Evolutionary conservation across 1,140 invertebrate genomes (phyloP).

Genomic region (Drosophila subpulchrella): DNA sequence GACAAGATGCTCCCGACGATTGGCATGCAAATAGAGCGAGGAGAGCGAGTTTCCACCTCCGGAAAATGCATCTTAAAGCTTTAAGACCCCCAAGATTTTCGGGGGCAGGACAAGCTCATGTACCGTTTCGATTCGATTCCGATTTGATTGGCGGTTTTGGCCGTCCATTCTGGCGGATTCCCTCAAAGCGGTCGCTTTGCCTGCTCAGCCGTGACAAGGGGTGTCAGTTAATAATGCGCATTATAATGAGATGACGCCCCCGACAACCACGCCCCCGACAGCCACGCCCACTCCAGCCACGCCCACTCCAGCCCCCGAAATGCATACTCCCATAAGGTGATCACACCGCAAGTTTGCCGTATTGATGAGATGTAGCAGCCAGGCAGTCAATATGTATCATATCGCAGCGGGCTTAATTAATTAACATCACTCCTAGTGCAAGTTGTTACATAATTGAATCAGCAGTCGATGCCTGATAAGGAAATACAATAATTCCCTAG

Average conservation of each 20-base stretch:
- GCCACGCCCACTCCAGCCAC: constrained; percentile 5
- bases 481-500: constrained; percentile 8
- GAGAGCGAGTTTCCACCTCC: neutral
- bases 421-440: constrained; percentile 7
- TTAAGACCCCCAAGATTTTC: constrained; percentile 19
- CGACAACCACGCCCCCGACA: too few species aligned
- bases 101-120: neutral
- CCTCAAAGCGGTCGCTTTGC: constrained; percentile 50
- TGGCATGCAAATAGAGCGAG: constrained; percentile 29
- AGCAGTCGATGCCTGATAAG: constrained; percentile 26
- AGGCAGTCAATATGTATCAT: neutral
- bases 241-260: constrained; percentile 47
- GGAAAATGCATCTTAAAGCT: constrained; percentile 12
- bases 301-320: neutral
- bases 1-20: constrained; percentile 45
- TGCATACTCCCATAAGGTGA: constrained; percentile 8
- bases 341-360: constrained; percentile 14
- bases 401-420: constrained; percentile 22
- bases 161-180: constrained; percentile 15
- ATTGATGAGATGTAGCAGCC: neutral
- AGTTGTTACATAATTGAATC: constrained; percentile 20
- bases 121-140: neutral
- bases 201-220: constrained; percentile 36
- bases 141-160: constrained; percentile 50
- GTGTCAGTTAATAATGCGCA: constrained; percentile 59